These are phyloP conservation scores for Nasonia giraulti DNA, from an alignment of 1,140 invertebrate species.

Conservation along the genomic window DNA sequence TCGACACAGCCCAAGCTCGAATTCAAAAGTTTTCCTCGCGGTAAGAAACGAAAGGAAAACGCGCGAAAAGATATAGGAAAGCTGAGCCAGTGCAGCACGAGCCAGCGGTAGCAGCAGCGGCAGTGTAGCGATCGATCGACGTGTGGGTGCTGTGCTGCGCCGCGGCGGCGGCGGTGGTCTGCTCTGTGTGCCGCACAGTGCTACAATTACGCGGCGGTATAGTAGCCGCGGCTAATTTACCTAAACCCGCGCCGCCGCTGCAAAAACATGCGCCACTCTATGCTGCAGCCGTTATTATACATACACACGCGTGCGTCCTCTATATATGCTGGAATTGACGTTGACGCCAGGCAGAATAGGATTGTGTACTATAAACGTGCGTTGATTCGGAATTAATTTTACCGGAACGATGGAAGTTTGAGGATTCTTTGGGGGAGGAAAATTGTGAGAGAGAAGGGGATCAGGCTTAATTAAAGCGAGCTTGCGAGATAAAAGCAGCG, in stretches of 20 bases:
- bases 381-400: neutral
- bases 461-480: too few relatives aligned
- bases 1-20: too few relatives aligned
- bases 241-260: neutral
- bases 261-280: neutral
- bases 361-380: neutral
- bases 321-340: neutral
- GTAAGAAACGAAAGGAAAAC: neutral
- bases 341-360: too few relatives aligned
- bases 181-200: neutral
- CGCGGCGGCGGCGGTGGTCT: neutral
- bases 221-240: neutral
- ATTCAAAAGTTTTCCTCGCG: too few relatives aligned
- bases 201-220: constrained; percentile 9
- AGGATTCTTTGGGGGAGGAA: too few relatives aligned
- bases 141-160: neutral
- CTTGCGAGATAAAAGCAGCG: too few relatives aligned
- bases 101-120: neutral
- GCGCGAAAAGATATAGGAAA: neutral
- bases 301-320: too few relatives aligned
- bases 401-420: too few relatives aligned
- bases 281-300: neutral
- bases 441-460: too few relatives aligned
- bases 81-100: neutral
- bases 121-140: neutral